phyloP scores from a whole-genome alignment of 2,888 invertebrate species.

The Phytoseiulus persimilis region DNA sequence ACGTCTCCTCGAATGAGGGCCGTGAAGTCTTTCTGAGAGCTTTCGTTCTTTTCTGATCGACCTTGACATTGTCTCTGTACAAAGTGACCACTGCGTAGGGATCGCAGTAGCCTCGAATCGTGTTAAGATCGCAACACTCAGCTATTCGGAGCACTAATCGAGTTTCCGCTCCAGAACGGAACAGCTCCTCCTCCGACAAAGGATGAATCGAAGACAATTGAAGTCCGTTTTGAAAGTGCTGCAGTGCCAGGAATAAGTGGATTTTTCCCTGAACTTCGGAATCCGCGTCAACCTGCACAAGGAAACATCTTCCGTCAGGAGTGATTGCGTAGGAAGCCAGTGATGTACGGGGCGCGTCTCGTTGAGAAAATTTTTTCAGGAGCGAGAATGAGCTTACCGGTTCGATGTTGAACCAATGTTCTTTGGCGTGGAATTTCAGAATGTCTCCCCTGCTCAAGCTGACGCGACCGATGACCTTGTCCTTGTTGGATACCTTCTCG shows the following conservation, averaged over 20 bases:
- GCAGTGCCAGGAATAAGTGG: constrained; percentile 55
- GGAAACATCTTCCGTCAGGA: background rate
- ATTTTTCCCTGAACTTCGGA: constrained; percentile 77
- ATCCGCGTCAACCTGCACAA: constrained; percentile 63
- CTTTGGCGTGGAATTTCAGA: constrained; percentile 76
- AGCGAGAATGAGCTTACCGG: constrained; percentile 52
- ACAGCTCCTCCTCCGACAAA: constrained; percentile 8
- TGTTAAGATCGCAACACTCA: constrained; percentile 77
- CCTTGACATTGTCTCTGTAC: constrained; percentile 55
- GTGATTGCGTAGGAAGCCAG: background rate
- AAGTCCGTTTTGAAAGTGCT: constrained; percentile 33
- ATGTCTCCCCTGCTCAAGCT: constrained; percentile 79
- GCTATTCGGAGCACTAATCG: constrained; percentile 56
- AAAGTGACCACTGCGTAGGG: constrained; percentile 75
- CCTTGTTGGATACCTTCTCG: constrained; percentile 67
- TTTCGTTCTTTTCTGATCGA: constrained; percentile 70
- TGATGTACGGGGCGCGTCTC: too few species aligned
- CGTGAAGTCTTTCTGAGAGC: constrained; percentile 80
- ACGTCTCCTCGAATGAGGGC: constrained; percentile 78
- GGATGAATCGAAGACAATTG: constrained; percentile 35
- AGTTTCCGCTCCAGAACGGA: constrained; percentile 29
- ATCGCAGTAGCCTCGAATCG: constrained; percentile 82
- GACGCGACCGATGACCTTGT: constrained; percentile 70
- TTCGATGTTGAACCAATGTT: constrained; percentile 80
- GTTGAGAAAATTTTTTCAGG: too few species aligned